Conservation (phyloP, 2,113 vertebrate species). For the Oncorhynchus gorbuscha region DNA sequence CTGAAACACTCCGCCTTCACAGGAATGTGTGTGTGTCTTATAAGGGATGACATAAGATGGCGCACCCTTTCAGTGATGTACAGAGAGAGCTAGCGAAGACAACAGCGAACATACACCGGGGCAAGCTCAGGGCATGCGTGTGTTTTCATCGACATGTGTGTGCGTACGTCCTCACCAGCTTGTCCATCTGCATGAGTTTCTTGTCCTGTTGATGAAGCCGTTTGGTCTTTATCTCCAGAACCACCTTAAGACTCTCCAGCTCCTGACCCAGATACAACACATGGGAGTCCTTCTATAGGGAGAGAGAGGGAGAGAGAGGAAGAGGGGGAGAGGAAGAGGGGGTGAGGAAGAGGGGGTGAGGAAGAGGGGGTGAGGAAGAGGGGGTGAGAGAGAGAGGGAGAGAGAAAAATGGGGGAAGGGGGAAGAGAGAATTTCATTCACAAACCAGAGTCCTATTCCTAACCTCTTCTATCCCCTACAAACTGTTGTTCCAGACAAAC, state of each 20-base stretch:
- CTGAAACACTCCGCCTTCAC: not conserved
- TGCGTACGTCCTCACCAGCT: slow-evolving; percentile 75
- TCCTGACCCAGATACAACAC: slow-evolving; percentile 91
- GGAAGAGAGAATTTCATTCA: not conserved
- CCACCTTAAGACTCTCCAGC: slow-evolving; percentile 93
- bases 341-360: slow-evolving; percentile 11
- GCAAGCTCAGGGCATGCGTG: not conserved
- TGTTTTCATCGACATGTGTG: not conserved
- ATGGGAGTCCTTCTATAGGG: slow-evolving; percentile 85
- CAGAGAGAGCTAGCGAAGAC: too few species aligned
- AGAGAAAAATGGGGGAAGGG: not conserved
- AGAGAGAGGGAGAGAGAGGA: not conserved
- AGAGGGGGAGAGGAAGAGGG: not conserved
- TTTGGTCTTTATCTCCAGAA: slow-evolving; percentile 92
- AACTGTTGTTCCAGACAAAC: not conserved
- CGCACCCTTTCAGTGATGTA: not conserved
- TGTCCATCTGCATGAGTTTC: slow-evolving; percentile 93
- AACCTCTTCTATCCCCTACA: not conserved
- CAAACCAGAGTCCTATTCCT: not conserved
- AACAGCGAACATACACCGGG: not conserved
- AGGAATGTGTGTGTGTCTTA: not conserved
- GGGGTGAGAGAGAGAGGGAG: slow-evolving; percentile 8
- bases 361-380: slow-evolving; percentile 9
- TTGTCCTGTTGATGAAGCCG: slow-evolving; percentile 90
- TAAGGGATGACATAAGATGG: not conserved